phyloP scores from a whole-genome alignment of 2,888 invertebrate species.

The Parasteatoda lunata region DNA sequence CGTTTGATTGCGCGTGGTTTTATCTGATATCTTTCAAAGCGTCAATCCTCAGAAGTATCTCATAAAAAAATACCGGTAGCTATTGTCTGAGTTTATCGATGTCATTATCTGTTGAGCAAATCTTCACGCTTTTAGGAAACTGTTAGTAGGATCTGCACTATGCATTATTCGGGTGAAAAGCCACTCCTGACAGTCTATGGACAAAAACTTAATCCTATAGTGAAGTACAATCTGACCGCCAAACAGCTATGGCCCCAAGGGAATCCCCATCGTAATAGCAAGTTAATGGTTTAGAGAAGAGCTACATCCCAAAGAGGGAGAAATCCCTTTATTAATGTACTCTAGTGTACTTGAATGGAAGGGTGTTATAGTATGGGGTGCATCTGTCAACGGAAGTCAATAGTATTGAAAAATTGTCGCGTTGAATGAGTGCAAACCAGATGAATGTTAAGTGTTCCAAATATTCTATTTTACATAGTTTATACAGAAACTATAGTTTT shows the following conservation, averaged over 20 bases:
- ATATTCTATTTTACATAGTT: slow-evolving; percentile 30
- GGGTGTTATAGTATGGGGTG: slow-evolving; percentile 59
- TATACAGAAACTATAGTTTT: slow-evolving; percentile 21
- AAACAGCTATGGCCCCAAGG: slow-evolving; percentile 39
- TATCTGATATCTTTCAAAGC: slow-evolving; percentile 3
- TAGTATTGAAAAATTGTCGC: slow-evolving; percentile 62
- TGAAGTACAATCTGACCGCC: slow-evolving; percentile 64
- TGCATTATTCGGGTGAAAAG: slow-evolving; percentile 60
- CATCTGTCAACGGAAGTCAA: slow-evolving; percentile 68
- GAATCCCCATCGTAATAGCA: slow-evolving; percentile 53
- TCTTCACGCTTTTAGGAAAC: slow-evolving; percentile 58
- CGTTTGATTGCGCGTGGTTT: slow-evolving; percentile 8
- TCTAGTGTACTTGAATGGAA: slow-evolving; percentile 48
- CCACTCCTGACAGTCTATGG: slow-evolving; percentile 57
- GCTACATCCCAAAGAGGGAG: slow-evolving; percentile 51
- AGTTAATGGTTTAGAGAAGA: slow-evolving; percentile 65
- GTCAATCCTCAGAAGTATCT: background rate
- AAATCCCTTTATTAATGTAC: slow-evolving; percentile 64
- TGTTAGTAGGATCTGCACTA: slow-evolving; percentile 30
- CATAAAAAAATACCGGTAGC: slow-evolving; percentile 2
- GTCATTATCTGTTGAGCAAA: slow-evolving; percentile 49
- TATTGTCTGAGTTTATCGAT: slow-evolving; percentile 44
- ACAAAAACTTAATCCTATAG: slow-evolving; percentile 65
- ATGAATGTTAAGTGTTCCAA: slow-evolving; percentile 55
- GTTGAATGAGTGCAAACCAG: slow-evolving; percentile 27